Base-by-base conservation (phyloP, 2,113 vertebrate genomes). In the Tauraco erythrolophus region DNA sequence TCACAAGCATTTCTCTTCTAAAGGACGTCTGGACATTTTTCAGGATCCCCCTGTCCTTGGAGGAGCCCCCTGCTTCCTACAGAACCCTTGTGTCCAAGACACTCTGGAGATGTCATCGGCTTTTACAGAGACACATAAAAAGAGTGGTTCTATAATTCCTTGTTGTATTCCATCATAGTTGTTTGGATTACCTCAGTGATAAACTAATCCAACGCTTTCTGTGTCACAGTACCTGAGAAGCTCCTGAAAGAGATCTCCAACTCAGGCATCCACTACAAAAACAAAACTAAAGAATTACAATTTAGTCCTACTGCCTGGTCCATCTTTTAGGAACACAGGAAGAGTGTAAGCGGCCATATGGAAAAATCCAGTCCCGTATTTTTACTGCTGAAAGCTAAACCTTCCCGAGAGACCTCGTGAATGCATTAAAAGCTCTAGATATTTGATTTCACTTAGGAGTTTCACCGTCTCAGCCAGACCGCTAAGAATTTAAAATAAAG, bases 331-430 rank as follows among this genome's bases (percentile, higher is more conserved):
- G 58, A 96, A 11, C 57, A 43, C 30, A 33, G 81, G 53, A 91
- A 89, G 61, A 19, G 25, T 82, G 2, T 45, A 66, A 0, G 1
- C 4, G 19, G 45, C 84, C 94, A 92, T 89, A 95, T 92, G 93
- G 94, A 94, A 96, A 97, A 95, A 93, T 65, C 87, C 28, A 82
- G 64, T 79, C n/a, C 61, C 37, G 1, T 31, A 21, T 23, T 88
- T 71, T 57, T 65, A 76, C 61, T 35, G 48, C 74, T 84, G 94
- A 96, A 96, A 96, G 53, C 57, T 65, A 85, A 97, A 51, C 81
- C 89, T 72, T 96, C 94, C 93, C 92, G 45, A 69, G 96, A 92
- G 92, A 75, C 8, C 4, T 50, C 2, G 6, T 12, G 66, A 92
- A 89, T 10, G 65, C 92, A 76, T 85, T 89, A 79, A 53, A 89